Percentiles rank a stretch among this genome's conserved stretches.
Evolutionary conservation across 1,140 invertebrate genomes (phyloP).

Genomic region (Rhizoglyphus robini): DNA sequence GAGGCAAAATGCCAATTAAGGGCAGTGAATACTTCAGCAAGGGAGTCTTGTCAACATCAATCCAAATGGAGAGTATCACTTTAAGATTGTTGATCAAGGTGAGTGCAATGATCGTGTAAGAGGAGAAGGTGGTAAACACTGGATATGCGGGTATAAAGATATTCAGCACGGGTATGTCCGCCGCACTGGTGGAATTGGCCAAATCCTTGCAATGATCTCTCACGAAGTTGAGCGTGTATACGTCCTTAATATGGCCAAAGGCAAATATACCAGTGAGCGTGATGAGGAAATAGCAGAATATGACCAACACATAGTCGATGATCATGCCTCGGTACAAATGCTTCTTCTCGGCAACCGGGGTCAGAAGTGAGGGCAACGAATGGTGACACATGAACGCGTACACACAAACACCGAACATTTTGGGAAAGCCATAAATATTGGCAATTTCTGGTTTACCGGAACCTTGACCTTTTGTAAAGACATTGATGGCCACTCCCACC

Average conservation of each 20-base stretch:
- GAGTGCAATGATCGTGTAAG: conserved; percentile 2
- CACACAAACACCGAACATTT: conserved; percentile 4
- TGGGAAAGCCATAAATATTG: not conserved
- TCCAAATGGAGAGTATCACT: not conserved
- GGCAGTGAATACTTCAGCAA: not conserved
- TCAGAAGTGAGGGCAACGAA: not conserved
- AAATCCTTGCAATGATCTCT: not conserved
- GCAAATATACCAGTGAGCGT: not conserved
- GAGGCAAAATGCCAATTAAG: not conserved
- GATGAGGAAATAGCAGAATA: not conserved
- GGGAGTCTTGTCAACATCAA: not conserved
- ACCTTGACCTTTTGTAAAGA: not conserved
- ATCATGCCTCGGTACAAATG: not conserved
- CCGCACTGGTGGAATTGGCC: not conserved
- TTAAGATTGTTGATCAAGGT: conserved; percentile 16
- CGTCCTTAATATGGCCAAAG: not conserved
- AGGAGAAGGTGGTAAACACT: conserved; percentile 1
- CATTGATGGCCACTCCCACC: not conserved
- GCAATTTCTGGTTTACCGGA: not conserved
- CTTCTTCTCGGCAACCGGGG: not conserved
- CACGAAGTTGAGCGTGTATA: not conserved
- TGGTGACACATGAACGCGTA: conserved; percentile 8
- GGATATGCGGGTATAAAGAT: not conserved
- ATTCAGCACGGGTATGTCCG: not conserved
- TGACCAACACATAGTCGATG: not conserved